A percentile compares a stretch with the other conserved stretches of the same genome.
Evolutionary conservation across 1,140 invertebrate species (phyloP).

Genomic region (Fopius arisanus): DNA sequence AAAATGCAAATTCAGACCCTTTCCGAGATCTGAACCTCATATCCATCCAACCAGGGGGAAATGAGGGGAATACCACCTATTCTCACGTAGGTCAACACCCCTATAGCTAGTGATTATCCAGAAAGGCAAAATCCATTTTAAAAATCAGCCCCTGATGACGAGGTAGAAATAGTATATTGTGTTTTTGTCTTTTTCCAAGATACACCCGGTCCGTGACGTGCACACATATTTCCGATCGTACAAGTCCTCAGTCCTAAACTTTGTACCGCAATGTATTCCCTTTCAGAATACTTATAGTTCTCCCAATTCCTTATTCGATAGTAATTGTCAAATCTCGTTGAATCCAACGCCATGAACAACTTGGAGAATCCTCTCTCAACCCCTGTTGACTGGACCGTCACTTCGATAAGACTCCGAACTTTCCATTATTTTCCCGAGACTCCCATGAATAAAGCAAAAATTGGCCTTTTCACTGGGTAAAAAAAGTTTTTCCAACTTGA

Average conservation of each 20-base stretch:
- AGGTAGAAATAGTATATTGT: no score
- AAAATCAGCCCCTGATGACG: no score
- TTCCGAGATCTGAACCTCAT: slow-evolving; percentile 33
- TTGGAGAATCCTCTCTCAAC: slow-evolving; percentile 40
- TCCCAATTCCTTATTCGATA: no score
- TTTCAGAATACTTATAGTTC: no score
- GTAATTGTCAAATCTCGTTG: no score
- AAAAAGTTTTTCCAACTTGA: not conserved
- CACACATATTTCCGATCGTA: no score
- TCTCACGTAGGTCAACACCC: slow-evolving; percentile 3
- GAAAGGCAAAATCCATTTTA: not conserved
- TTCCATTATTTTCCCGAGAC: not conserved
- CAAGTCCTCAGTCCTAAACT: no score
- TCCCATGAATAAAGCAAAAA: not conserved
- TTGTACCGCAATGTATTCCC: no score
- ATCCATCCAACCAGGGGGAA: slow-evolving; percentile 15
- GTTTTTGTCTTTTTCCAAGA: no score
- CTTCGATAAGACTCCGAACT: slow-evolving; percentile 55
- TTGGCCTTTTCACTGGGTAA: not conserved
- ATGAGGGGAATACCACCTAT: slow-evolving; percentile 19
- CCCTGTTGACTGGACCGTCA: slow-evolving; percentile 59
- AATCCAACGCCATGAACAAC: no score
- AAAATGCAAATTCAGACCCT: slow-evolving; percentile 67
- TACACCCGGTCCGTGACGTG: no score
- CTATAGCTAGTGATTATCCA: slow-evolving; percentile 6